Conservation (phyloP, 2,888 invertebrate species). For the Hydropsyche betteni region DNA sequence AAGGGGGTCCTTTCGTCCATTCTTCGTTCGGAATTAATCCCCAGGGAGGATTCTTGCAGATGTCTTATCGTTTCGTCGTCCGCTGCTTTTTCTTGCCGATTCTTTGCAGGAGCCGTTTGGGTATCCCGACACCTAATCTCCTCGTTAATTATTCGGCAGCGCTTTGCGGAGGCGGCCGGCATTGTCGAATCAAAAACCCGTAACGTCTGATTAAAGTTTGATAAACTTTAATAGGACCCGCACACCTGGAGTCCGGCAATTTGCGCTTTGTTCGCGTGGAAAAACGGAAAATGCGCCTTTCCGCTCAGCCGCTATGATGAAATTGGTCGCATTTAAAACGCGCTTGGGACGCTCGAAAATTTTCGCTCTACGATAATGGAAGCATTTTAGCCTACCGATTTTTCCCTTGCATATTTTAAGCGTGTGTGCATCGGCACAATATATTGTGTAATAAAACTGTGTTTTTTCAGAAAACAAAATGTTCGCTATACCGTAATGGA, state of each 20-base stretch:
- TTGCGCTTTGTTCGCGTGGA: too few species aligned
- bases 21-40: constrained; percentile 22
- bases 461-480: too few species aligned
- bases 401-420: too few species aligned
- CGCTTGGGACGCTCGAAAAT: not conserved
- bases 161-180: not conserved
- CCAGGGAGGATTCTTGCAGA: constrained; percentile 8
- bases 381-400: too few species aligned
- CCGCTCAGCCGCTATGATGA: too few species aligned
- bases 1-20: not conserved
- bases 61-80: constrained; percentile 31
- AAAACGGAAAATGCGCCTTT: too few species aligned
- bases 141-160: constrained; percentile 23
- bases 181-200: constrained; percentile 24
- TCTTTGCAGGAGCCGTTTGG: not conserved
- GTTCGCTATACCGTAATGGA: too few species aligned
- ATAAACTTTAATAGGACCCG: constrained; percentile 33
- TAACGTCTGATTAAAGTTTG: constrained; percentile 40
- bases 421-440: too few species aligned
- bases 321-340: not conserved
- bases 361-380: too few species aligned
- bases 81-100: constrained; percentile 26
- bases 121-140: constrained; percentile 15
- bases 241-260: constrained; percentile 33
- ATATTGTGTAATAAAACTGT: too few species aligned